phyloP scores from a whole-genome alignment of 1,140 invertebrate genomes.

The Metopolophium dirhodum region DNA sequence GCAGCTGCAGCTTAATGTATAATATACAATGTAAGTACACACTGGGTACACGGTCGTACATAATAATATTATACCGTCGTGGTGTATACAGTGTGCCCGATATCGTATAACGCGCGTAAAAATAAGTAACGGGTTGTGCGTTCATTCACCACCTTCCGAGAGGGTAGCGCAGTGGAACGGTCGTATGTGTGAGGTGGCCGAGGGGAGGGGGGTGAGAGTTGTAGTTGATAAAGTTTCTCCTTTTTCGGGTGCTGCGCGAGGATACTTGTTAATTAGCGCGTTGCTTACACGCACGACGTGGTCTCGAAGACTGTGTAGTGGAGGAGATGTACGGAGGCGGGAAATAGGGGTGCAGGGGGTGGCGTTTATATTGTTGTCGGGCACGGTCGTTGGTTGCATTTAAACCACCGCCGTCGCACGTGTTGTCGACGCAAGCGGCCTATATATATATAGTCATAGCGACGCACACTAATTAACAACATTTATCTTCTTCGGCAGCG shows the following conservation, averaged over 20 bases:
- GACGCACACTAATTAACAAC: slow-evolving; percentile 26
- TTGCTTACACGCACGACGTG: background rate
- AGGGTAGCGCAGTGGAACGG: too few relatives aligned
- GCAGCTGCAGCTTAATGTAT: background rate
- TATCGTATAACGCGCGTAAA: too few relatives aligned
- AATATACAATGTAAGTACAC: too few relatives aligned
- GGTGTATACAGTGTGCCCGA: too few relatives aligned
- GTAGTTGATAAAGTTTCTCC: background rate
- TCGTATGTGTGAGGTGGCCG: too few relatives aligned
- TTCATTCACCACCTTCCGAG: too few relatives aligned
- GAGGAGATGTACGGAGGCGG: background rate
- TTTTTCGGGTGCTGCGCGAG: background rate
- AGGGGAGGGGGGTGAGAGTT: too few relatives aligned
- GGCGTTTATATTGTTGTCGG: slow-evolving; percentile 28
- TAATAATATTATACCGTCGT: background rate
- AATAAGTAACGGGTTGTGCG: background rate
- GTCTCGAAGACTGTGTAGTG: too few relatives aligned
- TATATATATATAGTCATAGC: background rate
- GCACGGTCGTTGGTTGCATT: slow-evolving; percentile 28
- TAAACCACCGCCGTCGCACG: background rate
- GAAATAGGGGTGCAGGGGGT: background rate
- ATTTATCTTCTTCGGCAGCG: slow-evolving; percentile 23
- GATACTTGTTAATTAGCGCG: slow-evolving; percentile 6
- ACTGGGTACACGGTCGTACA: background rate
- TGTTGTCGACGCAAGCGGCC: background rate